Base-by-base conservation (phyloP, 2,113 vertebrate genomes). In the Hippopotamus amphibius region DNA sequence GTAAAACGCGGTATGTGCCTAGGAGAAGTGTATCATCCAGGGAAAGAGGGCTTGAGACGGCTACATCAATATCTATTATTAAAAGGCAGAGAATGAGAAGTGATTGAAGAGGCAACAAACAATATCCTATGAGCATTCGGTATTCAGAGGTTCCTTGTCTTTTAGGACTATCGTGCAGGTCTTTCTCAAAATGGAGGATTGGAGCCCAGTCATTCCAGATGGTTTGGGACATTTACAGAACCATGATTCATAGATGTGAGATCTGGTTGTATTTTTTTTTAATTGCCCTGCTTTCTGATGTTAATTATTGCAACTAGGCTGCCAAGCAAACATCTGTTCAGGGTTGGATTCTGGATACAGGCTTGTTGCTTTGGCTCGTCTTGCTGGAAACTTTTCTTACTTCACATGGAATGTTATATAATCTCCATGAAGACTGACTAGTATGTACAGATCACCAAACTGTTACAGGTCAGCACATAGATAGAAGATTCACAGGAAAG, bases 281-380 rank as follows among this genome's bases (percentile, higher is more conserved):
- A 97, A 97, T 96, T 96, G 86, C 76, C 19, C 71, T 96, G 80
- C 80, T 96, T 97, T 97, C 96, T 96, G 92, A 96, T 97, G 95
- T 96, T 97, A 97, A 98, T 97, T 95, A 92, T 88, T 85, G 41
- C 57, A 96, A 26, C 7, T 21, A 87, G 63, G 61, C 74, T 92
- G 96, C 93, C 97, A 97, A 96, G 86, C 84, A 96, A 97, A 97
- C 97, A 96, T 97, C 96, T 98, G 93, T 84, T 97, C 92, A 88
- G 83, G 48, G 80, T 93, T 77, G 90, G 55, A 90, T 86, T 71
- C 93, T 96, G 93, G 83, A 93, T 76, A 37, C 83, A 91, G 77
- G 17, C 95, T 92, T 92, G 63, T 63, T 80, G n/a, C 68, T 95
- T 96, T 97, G 96, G 83, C 92, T 97, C 28, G 28, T 68, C 79